Conservation (phyloP, 2,888 invertebrate species). For the Gymnoscelis rufifasciata region DNA sequence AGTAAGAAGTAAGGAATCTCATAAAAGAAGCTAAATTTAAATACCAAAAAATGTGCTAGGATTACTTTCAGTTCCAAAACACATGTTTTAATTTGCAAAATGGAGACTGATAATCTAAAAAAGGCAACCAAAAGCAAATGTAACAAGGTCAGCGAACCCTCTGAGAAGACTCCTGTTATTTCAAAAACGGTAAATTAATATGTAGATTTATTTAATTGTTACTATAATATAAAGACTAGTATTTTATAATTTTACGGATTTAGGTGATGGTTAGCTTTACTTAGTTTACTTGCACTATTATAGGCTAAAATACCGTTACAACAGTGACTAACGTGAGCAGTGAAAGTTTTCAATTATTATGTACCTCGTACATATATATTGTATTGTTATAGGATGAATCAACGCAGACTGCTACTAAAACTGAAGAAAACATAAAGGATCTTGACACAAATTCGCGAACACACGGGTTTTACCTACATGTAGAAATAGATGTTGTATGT, state of each 20-base stretch:
- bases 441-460: constrained; percentile 24
- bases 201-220: too few relatives aligned
- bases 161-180: constrained; percentile 35
- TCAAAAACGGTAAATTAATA: constrained; percentile 22
- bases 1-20: too few relatives aligned
- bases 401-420: neutral
- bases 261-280: too few relatives aligned
- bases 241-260: too few relatives aligned
- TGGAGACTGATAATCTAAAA: constrained; percentile 40
- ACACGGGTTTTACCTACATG: constrained; percentile 57
- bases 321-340: neutral
- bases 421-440: constrained; percentile 13
- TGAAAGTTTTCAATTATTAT: constrained; percentile 6
- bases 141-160: constrained; percentile 59
- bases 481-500: constrained; percentile 88
- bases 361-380: neutral
- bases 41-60: too few relatives aligned
- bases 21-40: too few relatives aligned
- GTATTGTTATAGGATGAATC: constrained; percentile 13
- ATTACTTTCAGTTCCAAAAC: too few relatives aligned
- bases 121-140: constrained; percentile 42
- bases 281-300: too few relatives aligned
- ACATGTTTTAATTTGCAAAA: constrained; percentile 17
- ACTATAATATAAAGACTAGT: neutral
- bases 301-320: neutral